Evolutionary conservation across 2,797 vertebrate species (phyloP), one percentile per base, ranked within the genome.

Genomic region (Thunnus albacares): DNA sequence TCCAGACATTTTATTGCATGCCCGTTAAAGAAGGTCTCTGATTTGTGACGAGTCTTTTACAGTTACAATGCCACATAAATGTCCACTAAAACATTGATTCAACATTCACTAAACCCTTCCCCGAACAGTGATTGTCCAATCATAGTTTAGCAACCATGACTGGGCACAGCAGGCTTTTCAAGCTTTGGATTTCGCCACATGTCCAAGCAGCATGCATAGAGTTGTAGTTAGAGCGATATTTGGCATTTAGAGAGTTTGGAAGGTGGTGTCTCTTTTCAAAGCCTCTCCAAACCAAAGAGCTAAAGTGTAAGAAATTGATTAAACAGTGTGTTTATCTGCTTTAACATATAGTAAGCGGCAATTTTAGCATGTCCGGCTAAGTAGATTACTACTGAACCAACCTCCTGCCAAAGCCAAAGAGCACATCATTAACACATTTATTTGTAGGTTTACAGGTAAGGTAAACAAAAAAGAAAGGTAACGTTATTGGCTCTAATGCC

Each of bases 11-110:
- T 83, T 67, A 41, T 77, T 70, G 11, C 55, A 62, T 38, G 38
- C 0, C 58, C 22, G 14, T 71, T 30, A 80, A 77, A 71, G n/a
- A 77, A 69, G n/a, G 59, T 70, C 62, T 80, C 71, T 71, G 35
- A 82, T 20, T 30, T 17, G 30, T 43, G 53, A 55, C 2, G 5
- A 43, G 52, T 80, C 18, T 81, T 86, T 75, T 28, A 79, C 26
- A 57, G 41, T 57, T 65, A 81, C 35, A 73, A 24, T 60, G 60
- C 52, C 64, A 43, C 63, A 73, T 56, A 60, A 66, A 75, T 72
- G 35, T 74, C 26, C 47, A 38, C 41, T 65, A 28, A 65, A 62
- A 67, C 45, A 63, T 49, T 22, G 58, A 33, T 1, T 49, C 43
- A 73, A 2, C 3, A 43, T 43, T 43, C 28, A 15, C 11, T 35